A percentile compares a stretch with the other conserved stretches of the same genome.
Conservation (phyloP, 2,888 invertebrate genomes). For the Lordiphosa fenestrarum region DNA sequence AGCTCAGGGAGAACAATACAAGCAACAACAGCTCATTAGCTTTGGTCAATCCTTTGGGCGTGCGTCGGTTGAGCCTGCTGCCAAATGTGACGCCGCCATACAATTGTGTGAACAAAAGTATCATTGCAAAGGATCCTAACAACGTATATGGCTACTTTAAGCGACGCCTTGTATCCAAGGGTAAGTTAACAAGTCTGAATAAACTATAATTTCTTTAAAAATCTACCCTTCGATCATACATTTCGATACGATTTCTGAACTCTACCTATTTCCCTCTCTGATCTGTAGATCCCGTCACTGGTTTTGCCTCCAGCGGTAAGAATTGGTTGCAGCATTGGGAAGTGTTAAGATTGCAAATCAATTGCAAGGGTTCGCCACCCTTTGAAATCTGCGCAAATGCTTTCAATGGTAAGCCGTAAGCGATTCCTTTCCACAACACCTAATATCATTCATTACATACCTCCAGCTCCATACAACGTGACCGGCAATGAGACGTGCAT, state of each 20-base stretch:
- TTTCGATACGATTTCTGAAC: too few relatives aligned
- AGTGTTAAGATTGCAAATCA: slow-evolving; percentile 85
- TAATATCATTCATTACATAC: neutral
- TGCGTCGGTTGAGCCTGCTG: slow-evolving; percentile 17
- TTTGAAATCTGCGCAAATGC: slow-evolving; percentile 87
- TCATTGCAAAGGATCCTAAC: slow-evolving; percentile 84
- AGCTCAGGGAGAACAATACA: slow-evolving; percentile 15
- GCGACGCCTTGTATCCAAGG: slow-evolving; percentile 84
- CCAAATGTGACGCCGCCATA: slow-evolving; percentile 43
- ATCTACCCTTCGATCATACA: too few relatives aligned
- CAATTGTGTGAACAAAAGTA: slow-evolving; percentile 83
- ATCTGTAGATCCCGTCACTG: slow-evolving; percentile 85
- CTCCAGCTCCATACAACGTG: slow-evolving; percentile 82
- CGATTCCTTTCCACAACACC: neutral
- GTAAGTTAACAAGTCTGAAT: slow-evolving; percentile 80
- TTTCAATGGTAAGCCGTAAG: slow-evolving; percentile 81
- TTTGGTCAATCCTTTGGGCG: slow-evolving; percentile 57
- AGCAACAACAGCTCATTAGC: slow-evolving; percentile 45
- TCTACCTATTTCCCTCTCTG: too few relatives aligned
- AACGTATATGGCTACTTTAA: slow-evolving; percentile 89
- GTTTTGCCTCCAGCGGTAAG: slow-evolving; percentile 86
- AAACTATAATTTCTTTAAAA: too few relatives aligned
- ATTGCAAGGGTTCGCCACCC: slow-evolving; percentile 88
- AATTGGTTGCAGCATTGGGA: slow-evolving; percentile 93
- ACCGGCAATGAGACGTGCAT: slow-evolving; percentile 90